Base-by-base conservation (phyloP, 2,888 invertebrate species). In the Dasysyrphus tricinctus region DNA sequence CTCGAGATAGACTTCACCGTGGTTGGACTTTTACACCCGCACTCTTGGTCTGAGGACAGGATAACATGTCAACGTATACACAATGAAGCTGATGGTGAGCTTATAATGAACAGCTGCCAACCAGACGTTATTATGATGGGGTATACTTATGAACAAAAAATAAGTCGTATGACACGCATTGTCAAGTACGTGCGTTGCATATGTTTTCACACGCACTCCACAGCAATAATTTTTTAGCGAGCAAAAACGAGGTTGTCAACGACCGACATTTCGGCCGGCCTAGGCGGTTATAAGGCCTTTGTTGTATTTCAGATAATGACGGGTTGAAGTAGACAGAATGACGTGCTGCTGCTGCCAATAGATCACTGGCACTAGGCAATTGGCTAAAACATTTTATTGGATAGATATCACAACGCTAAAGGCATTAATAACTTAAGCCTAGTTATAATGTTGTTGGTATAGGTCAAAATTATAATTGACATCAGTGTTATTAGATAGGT, bases 101-200 rank as follows among this genome's bases (percentile, higher is more conserved):
- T 74, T 74, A 86, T 78, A 86, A 81, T 81, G 70, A 86, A 81
- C 80, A 86, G 74, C 78, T 81, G 80, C 70, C 85, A 57, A 57
- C 57, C 16, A 78, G 77, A 78, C 78, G 51, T 49, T 37, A 56
- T 37, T 29, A 47, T 69, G 51, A 54, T 42, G 37, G 16, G 47
- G 29, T n/a, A 32, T 16, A 37, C 24, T 11, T 29, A 76, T 24
- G 24, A 32, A 32, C 9, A 54, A 75, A 61, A 39, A 37, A 49
- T 44, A 32, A 78, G 37, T 16, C 49, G 67, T 49, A 49, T 81
- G 85, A 78, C 81, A 81, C 85, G 81, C 85, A 85, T 77, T 56
- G 67, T 69, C 24, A 77, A 77, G 78, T 81, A 86, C 85, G 85
- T 86, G 85, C 57, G 74, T 74, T 86, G 85, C 85, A 81, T 86